Percentiles rank a stretch among this genome's conserved stretches.
Conservation (phyloP, 2,797 vertebrate genomes). For the Masticophis lateralis region DNA sequence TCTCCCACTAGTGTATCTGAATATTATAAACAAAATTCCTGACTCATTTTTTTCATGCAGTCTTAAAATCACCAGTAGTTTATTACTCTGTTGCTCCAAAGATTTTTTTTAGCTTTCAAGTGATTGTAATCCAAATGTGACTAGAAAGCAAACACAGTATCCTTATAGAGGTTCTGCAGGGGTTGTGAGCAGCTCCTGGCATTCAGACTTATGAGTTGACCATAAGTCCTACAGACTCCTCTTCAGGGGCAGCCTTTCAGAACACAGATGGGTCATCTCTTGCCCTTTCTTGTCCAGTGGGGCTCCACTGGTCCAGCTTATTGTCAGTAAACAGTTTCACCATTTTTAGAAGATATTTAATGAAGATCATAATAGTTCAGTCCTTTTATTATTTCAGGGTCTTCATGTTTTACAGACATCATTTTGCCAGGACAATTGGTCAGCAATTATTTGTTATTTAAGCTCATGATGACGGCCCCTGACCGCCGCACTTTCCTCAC, state of each 20-base stretch:
- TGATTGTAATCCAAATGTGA: not conserved
- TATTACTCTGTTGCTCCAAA: not conserved
- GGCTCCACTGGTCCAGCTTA: not conserved
- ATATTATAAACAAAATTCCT: too few relatives aligned
- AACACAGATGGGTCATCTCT: not conserved
- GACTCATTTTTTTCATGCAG: too few relatives aligned
- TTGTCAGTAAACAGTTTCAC: not conserved
- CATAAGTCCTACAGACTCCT: not conserved
- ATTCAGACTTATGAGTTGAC: not conserved
- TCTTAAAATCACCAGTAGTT: not conserved
- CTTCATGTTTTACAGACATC: not conserved
- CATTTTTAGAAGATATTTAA: not conserved
- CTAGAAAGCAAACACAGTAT: not conserved
- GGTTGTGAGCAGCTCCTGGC: not conserved
- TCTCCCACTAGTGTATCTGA: too few relatives aligned
- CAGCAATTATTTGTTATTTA: not conserved
- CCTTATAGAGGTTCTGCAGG: not conserved
- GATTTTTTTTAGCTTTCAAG: not conserved
- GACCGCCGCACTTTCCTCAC: too few relatives aligned
- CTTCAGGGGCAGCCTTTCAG: not conserved
- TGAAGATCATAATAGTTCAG: not conserved
- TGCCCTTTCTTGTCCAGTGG: not conserved
- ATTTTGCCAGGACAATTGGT: not conserved
- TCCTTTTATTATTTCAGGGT: not conserved
- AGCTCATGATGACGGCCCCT: not conserved